Percentiles rank a stretch among this genome's conserved stretches.
Conservation (phyloP, 2,797 vertebrate genomes). For the Typhlichthys eigenmanni region DNA sequence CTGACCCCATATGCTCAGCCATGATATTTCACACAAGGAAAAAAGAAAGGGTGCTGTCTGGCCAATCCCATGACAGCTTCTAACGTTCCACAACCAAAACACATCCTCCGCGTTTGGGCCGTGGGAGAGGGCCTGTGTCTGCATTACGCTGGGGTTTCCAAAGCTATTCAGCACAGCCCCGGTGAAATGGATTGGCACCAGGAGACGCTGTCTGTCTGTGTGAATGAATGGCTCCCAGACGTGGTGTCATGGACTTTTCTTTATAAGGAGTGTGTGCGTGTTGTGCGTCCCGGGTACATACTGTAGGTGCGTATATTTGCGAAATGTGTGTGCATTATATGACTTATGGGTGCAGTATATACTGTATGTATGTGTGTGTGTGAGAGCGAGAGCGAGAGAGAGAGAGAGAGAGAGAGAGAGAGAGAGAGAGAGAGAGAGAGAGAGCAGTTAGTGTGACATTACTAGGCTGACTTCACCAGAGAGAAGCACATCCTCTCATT, state of each 20-base stretch:
- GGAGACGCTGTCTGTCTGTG: slow-evolving; percentile 24
- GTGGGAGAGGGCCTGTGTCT: slow-evolving; percentile 11
- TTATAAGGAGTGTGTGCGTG: slow-evolving; percentile 13
- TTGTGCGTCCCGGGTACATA: background rate
- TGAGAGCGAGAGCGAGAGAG: background rate
- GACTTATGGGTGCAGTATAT: background rate
- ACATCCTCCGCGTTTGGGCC: slow-evolving; percentile 14
- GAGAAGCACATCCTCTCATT: slow-evolving; percentile 48
- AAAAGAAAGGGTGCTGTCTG: background rate
- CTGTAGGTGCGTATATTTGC: too few species aligned
- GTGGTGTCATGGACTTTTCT: slow-evolving; percentile 13
- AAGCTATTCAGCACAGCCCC: slow-evolving; percentile 5
- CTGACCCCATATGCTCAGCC: background rate
- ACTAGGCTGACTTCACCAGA: slow-evolving; percentile 46
- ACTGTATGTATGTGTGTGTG: slow-evolving; percentile 23
- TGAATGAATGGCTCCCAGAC: background rate
- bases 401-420: background rate
- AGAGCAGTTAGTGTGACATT: slow-evolving; percentile 40
- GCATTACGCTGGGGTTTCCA: slow-evolving; percentile 11
- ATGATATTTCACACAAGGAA: background rate
- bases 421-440: slow-evolving; percentile 19
- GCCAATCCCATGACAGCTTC: slow-evolving; percentile 12
- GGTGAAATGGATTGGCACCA: slow-evolving; percentile 6
- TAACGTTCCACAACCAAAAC: slow-evolving; percentile 16
- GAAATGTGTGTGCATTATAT: too few species aligned